Conservation (phyloP, 2,888 invertebrate species). For the Scelioninae gen. 2 region DNA sequence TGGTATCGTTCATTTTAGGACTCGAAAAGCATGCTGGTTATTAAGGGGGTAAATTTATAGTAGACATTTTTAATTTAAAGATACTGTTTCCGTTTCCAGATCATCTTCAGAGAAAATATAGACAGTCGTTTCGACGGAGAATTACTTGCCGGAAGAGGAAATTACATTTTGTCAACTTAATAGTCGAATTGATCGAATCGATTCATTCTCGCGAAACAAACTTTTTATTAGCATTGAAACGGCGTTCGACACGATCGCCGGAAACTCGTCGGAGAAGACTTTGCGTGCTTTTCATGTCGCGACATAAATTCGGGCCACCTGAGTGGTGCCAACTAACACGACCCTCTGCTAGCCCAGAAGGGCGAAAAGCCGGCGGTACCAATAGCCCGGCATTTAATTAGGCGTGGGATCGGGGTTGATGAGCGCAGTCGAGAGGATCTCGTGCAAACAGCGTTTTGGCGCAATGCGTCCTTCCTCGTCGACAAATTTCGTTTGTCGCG, state of each 20-base stretch:
- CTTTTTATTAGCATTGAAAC: background rate
- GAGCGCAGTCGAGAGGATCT: constrained; percentile 46
- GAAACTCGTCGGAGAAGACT: background rate
- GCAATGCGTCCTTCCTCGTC: constrained; percentile 26
- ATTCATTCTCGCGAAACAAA: too few species aligned
- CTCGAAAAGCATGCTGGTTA: too few species aligned
- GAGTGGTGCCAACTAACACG: constrained; percentile 27
- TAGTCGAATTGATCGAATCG: too few species aligned
- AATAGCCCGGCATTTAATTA: constrained; percentile 67
- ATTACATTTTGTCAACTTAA: too few species aligned
- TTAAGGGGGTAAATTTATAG: too few species aligned
- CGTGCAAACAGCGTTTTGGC: constrained; percentile 41
- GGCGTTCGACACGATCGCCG: background rate
- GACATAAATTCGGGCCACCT: constrained; percentile 37
- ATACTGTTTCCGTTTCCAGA: too few species aligned
- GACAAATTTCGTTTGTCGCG: too few species aligned
- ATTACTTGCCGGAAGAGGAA: too few species aligned
- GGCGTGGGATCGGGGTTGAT: constrained; percentile 53
- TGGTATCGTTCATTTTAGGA: too few species aligned
- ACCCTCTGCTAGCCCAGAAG: constrained; percentile 3
- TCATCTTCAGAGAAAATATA: too few species aligned
- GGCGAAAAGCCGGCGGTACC: constrained; percentile 25
- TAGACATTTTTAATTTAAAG: too few species aligned
- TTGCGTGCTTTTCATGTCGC: constrained; percentile 18
- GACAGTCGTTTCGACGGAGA: too few species aligned